These are phyloP conservation scores for Coregonus ussuriensis DNA, from an alignment of 2,797 vertebrate species.

Conservation along the genomic window DNA sequence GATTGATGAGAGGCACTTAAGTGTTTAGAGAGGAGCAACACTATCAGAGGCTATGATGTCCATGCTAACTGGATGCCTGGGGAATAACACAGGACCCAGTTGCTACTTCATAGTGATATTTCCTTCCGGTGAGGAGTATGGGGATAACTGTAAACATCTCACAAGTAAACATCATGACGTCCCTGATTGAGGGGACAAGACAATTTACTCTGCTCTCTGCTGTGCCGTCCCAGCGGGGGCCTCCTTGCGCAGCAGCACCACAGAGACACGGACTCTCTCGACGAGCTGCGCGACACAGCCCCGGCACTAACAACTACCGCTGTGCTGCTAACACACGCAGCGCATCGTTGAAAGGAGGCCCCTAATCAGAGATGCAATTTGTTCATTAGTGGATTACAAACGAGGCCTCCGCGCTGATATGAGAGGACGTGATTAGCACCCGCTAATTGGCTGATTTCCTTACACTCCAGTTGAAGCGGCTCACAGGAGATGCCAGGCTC, in stretches of 20 bases:
- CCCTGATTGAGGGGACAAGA: background rate
- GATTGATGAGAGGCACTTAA: background rate
- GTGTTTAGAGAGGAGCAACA: conserved; percentile 1
- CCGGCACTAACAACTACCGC: conserved; percentile 16
- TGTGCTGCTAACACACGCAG: conserved; percentile 54
- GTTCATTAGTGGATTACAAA: conserved; percentile 97
- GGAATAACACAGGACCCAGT: background rate
- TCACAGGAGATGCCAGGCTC: conserved; percentile 59
- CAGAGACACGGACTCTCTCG: conserved; percentile 46
- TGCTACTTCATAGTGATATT: background rate
- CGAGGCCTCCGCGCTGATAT: conserved; percentile 83
- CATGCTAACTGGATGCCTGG: background rate
- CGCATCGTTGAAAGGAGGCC: conserved; percentile 64
- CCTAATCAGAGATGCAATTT: conserved; percentile 91
- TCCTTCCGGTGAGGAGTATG: background rate
- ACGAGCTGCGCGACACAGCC: conserved; percentile 11
- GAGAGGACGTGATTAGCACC: conserved; percentile 83
- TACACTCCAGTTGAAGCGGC: conserved; percentile 73
- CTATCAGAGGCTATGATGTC: background rate
- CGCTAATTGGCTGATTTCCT: conserved; percentile 91
- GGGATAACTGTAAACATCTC: background rate
- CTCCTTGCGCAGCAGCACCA: background rate
- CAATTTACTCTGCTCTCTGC: conserved; percentile 33
- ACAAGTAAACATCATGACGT: conserved; percentile 5
- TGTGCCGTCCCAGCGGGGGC: background rate